Conservation (phyloP, 2,888 invertebrate genomes). For the Limnephilus lunatus region DNA sequence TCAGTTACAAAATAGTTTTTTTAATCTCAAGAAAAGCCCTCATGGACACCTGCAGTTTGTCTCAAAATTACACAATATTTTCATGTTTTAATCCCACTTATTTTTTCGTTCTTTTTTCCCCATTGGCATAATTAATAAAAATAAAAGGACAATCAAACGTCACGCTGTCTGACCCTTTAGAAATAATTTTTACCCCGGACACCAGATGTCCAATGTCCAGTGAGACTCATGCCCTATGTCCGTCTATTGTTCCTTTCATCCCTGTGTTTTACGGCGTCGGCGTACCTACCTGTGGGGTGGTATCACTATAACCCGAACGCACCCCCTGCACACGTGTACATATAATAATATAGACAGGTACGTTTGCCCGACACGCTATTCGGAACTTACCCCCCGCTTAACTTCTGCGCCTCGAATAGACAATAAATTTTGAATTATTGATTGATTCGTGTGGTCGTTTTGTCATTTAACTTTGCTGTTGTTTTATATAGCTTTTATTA, state of each 20-base stretch:
- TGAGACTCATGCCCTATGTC: background rate
- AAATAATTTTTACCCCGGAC: background rate
- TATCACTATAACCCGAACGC: background rate
- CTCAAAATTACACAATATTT: background rate
- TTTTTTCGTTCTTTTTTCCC: background rate
- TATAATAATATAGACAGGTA: background rate
- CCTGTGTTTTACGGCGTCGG: background rate
- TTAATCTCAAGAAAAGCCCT: no score
- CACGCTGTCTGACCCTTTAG: background rate
- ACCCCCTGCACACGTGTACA: background rate
- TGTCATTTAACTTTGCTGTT: background rate
- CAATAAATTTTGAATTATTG: background rate
- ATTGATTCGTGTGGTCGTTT: background rate
- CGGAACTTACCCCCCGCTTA: background rate
- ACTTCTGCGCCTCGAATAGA: background rate
- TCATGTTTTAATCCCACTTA: background rate
- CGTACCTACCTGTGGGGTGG: background rate
- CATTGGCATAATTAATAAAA: background rate
- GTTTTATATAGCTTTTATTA: background rate
- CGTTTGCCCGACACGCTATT: background rate
- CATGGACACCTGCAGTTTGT: background rate
- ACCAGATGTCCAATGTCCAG: slow-evolving; percentile 11
- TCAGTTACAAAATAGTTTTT: no score
- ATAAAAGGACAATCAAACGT: background rate
- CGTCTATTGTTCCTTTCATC: background rate